Evolutionary conservation across 2,113 vertebrate genomes (phyloP).

Genomic region (Charadrius vociferus): DNA sequence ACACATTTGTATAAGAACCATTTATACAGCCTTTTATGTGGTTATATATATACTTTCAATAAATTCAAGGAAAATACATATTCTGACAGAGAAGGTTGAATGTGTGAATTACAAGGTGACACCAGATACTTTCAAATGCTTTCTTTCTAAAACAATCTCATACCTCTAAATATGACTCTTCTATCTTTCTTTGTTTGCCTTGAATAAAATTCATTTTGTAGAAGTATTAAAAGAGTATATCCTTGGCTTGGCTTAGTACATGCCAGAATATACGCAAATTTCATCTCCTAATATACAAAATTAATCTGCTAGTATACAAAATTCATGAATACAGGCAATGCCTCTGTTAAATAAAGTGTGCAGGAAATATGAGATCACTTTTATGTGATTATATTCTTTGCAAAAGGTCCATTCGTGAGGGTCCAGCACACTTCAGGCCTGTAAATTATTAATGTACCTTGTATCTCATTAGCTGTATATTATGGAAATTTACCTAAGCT

Average conservation of each 20-base stretch:
- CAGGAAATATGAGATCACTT: conserved; percentile 2
- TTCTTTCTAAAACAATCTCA: background rate
- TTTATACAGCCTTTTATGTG: background rate
- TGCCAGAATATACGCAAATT: background rate
- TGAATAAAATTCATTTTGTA: background rate
- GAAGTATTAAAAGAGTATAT: background rate
- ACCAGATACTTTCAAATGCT: background rate
- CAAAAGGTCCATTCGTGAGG: background rate
- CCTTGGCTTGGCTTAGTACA: background rate
- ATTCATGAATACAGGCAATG: background rate
- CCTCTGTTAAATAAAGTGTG: conserved; percentile 1
- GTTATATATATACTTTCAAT: background rate
- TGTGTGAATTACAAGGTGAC: background rate
- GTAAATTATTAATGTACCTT: conserved; percentile 67
- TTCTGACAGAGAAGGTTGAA: background rate
- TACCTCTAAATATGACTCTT: background rate
- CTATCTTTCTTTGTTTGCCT: background rate
- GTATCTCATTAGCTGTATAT: conserved; percentile 30
- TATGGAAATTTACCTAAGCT: conserved; percentile 51
- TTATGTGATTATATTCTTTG: background rate
- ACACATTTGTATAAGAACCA: background rate
- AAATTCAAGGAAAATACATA: background rate
- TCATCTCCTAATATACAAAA: background rate
- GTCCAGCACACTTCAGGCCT: background rate
- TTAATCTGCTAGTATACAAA: background rate